These are phyloP conservation scores for Leptobrachium leishanense DNA, from an alignment of 2,113 vertebrate genomes.

Conservation along the genomic window DNA sequence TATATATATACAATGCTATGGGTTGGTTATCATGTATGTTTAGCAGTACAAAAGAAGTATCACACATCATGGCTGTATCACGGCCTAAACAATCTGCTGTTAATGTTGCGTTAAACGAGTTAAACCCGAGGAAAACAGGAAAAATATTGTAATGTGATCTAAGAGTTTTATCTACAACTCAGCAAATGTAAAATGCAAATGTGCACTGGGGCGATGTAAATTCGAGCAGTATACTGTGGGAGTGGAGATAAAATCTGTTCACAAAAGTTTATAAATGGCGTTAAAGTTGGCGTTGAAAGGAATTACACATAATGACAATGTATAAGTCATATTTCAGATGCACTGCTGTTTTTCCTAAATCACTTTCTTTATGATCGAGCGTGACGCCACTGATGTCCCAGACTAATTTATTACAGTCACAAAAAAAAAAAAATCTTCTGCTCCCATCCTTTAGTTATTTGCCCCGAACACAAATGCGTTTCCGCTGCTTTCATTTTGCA, in stretches of 20 bases:
- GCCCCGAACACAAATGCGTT: neutral
- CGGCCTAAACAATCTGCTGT: conserved; percentile 2
- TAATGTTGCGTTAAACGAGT: neutral
- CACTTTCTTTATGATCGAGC: neutral
- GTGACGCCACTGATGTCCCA: too few species aligned
- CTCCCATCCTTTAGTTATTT: neutral
- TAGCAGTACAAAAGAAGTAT: too few species aligned
- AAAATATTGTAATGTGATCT: conserved; percentile 1
- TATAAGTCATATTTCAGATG: neutral
- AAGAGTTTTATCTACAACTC: neutral
- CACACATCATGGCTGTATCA: too few species aligned
- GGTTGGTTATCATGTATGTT: neutral
- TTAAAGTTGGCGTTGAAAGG: neutral
- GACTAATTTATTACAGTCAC: too few species aligned
- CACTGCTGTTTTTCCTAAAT: neutral
- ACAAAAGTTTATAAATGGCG: neutral
- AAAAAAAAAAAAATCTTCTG: too few species aligned
- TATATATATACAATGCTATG: too few species aligned
- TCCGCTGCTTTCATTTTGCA: neutral
- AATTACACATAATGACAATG: conserved; percentile 5
- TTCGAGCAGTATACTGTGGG: neutral
- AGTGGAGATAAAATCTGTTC: conserved; percentile 1
- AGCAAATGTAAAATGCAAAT: conserved; percentile 8
- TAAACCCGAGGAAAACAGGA: neutral
- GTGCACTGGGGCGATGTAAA: neutral